These are phyloP conservation scores for Zenarchopterus dispar DNA, from an alignment of 2,797 vertebrate genomes.

Conservation along the genomic window DNA sequence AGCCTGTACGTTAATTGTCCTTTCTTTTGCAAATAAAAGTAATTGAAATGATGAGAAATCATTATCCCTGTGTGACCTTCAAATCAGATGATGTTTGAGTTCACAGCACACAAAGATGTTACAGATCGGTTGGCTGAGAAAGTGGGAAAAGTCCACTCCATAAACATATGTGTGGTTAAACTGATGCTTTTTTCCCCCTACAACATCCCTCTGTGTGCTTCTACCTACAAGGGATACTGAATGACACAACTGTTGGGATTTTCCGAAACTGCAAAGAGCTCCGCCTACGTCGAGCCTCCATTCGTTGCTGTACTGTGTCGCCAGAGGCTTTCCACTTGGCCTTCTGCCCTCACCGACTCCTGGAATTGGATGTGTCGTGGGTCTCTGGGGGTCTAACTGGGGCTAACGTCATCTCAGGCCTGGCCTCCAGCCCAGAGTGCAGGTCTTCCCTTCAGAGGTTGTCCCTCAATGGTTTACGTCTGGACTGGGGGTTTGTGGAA, in stretches of 20 bases:
- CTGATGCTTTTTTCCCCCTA: conserved; percentile 47
- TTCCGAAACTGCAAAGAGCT: conserved; percentile 88
- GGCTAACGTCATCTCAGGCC: conserved; percentile 88
- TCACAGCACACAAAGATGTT: not conserved
- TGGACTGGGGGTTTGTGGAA: conserved; percentile 80
- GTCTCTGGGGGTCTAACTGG: conserved; percentile 88
- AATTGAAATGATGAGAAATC: not conserved
- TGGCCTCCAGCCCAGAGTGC: conserved; percentile 90
- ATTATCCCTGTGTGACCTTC: not conserved
- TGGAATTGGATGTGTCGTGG: conserved; percentile 91
- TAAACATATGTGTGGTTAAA: conserved; percentile 37
- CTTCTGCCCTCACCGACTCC: conserved; percentile 91
- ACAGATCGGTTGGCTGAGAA: conserved; percentile 20
- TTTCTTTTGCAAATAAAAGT: conserved; percentile 1
- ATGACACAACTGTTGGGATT: conserved; percentile 91
- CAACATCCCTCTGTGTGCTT: conserved; percentile 39
- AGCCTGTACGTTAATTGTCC: not conserved
- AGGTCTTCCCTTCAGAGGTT: conserved; percentile 89
- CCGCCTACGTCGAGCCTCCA: conserved; percentile 88
- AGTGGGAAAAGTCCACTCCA: conserved; percentile 30
- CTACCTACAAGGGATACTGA: conserved; percentile 84
- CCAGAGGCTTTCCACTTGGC: conserved; percentile 89
- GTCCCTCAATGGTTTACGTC: conserved; percentile 86
- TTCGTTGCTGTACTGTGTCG: conserved; percentile 89
- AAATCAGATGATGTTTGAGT: conserved; percentile 12